Conservation (phyloP, 2,888 invertebrate species). For the Hemithea aestivaria region DNA sequence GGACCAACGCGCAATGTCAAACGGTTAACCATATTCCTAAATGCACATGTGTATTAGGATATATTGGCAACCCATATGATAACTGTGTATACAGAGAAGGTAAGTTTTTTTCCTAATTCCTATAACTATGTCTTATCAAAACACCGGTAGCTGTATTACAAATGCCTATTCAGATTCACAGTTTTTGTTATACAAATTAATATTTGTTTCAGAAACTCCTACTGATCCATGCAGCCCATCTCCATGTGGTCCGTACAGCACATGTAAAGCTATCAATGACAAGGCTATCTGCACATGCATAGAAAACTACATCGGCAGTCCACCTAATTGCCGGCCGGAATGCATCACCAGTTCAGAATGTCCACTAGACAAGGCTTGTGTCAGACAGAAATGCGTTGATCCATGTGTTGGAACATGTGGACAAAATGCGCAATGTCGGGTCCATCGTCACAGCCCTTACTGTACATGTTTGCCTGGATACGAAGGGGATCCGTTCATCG, state of each 20-base stretch:
- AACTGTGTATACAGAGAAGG: constrained; percentile 58
- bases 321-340: constrained; percentile 88
- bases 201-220: constrained; percentile 51
- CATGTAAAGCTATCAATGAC: constrained; percentile 81
- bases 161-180: no score
- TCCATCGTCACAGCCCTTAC: constrained; percentile 82
- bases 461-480: constrained; percentile 86
- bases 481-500: constrained; percentile 86
- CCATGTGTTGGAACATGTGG: constrained; percentile 89
- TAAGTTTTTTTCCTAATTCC: constrained; percentile 35
- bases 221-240: constrained; percentile 85
- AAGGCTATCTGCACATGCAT: constrained; percentile 86
- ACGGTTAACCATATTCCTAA: constrained; percentile 87
- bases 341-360: constrained; percentile 90
- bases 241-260: constrained; percentile 89
- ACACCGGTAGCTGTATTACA: no score
- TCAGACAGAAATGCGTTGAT: constrained; percentile 86
- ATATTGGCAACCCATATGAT: constrained; percentile 85
- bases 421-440: constrained; percentile 84
- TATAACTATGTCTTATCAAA: no score
- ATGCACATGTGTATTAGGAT: constrained; percentile 83
- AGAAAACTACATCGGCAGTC: constrained; percentile 84
- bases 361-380: constrained; percentile 86
- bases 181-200: no score
- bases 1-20: constrained; percentile 85